Evolutionary conservation across 2,113 vertebrate species (phyloP).

Genomic region (Balaenoptera acutorostrata): DNA sequence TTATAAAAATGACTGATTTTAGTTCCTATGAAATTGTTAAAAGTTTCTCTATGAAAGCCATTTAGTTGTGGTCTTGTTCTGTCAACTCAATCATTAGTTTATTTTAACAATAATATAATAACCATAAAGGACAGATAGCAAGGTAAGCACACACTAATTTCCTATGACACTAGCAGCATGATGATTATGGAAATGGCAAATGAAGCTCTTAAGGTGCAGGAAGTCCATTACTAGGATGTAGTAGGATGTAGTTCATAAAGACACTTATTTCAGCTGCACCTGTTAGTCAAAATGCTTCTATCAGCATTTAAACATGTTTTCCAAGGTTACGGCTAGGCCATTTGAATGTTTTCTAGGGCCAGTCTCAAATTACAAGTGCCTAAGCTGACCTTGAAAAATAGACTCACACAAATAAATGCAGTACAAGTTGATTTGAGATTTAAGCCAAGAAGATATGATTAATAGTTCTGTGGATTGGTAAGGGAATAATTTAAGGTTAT

Average conservation of each 20-base stretch:
- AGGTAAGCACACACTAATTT: not conserved
- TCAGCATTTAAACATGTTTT: constrained; percentile 33
- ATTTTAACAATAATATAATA: constrained; percentile 1
- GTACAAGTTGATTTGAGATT: not conserved
- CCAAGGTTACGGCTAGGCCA: not conserved
- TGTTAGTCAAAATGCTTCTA: not conserved
- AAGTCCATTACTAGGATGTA: not conserved
- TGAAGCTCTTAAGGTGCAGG: not conserved
- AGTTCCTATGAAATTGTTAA: constrained; percentile 16
- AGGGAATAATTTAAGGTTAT: not conserved
- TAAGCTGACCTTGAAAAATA: constrained; percentile 11
- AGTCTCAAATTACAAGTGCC: not conserved
- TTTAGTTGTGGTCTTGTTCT: constrained; percentile 2
- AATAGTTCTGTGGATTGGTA: not conserved
- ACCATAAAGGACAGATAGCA: not conserved
- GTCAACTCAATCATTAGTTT: constrained; percentile 16
- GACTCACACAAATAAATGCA: not conserved
- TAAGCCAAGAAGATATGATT: not conserved
- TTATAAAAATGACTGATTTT: constrained; percentile 40
- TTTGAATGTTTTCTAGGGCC: not conserved
- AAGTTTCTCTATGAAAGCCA: constrained; percentile 5
- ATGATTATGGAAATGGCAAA: not conserved
- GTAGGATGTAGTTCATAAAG: not conserved
- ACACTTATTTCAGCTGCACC: not conserved
- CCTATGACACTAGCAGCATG: not conserved